Evolutionary conservation across 2,113 vertebrate species (phyloP), one percentile per base, ranked within the genome.

Genomic region (Hydrochoerus hydrochaeris): DNA sequence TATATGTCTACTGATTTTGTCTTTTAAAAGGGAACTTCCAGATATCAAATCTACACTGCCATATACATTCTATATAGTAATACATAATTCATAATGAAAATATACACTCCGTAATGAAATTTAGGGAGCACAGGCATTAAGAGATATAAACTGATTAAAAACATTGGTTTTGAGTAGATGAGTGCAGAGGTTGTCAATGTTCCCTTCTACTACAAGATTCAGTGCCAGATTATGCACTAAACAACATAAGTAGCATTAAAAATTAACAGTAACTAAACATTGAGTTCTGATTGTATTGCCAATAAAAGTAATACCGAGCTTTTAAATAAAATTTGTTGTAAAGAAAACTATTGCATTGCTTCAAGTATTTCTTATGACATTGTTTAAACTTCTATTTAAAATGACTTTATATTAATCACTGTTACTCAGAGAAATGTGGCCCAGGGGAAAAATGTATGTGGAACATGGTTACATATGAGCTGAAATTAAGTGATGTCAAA

Each of bases 231-330:
- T 98, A 98, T 97, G 98, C 57, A 97, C 78, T 98, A 98, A 96
- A 98, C 97, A 98, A 95, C 85, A 69, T 97, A 97, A 98, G 91
- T 95, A 96, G 94, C 97, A 98, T 98, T 96, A 97, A 98, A 98
- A 98, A 98, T 98, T 98, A 98, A 96, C 95, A 98, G 92, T 91
- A 98, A 93, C 96, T 96, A 91, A 97, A 73, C 94, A 98, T 98
- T 97, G 91, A 91, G 90, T 94, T 95, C 91, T 93, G 93, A 94
- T 98, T 98, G 96, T 95, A 97, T n/a, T 98, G 98, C 96, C 96
- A 98, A 77, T 93, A 94, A 96, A 98, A 97, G 98, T 97, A 98
- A 98, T 88, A 97, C 69, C 49, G 44, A 94, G 83, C 46, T 60
- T 96, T 96, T 97, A 92, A 97, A 98, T 90, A 98, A 97, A 97